phyloP scores from a whole-genome alignment of 2,113 vertebrate species.

The Sphyrna mokarran region DNA sequence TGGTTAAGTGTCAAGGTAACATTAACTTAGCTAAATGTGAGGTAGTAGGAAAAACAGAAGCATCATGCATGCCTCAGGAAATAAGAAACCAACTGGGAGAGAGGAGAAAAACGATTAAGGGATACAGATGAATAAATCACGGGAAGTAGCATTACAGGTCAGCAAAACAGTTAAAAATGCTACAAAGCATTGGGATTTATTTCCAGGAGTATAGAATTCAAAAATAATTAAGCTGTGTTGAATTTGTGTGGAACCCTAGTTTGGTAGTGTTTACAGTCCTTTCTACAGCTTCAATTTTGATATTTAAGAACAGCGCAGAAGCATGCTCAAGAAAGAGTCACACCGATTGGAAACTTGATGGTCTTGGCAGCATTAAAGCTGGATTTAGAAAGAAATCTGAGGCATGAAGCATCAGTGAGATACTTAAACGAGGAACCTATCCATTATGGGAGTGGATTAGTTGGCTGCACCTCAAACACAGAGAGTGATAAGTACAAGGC shows the following conservation, averaged over 20 bases:
- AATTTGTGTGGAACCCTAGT: background rate
- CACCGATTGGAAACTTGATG: background rate
- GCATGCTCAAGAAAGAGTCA: background rate
- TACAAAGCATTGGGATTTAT: background rate
- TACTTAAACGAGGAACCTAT: background rate
- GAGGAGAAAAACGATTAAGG: background rate
- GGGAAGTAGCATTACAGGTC: background rate
- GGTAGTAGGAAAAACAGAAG: background rate
- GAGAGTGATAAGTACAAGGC: background rate
- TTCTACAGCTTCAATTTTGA: background rate
- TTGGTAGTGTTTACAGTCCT: background rate
- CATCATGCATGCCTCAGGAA: background rate
- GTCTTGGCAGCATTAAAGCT: no score
- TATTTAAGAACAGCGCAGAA: background rate
- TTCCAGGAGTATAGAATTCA: background rate
- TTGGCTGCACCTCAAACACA: background rate
- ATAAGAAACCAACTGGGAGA: background rate
- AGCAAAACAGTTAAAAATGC: background rate
- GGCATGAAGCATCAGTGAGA: background rate
- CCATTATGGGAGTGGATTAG: background rate
- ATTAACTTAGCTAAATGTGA: background rate
- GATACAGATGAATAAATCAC: background rate
- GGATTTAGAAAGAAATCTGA: background rate
- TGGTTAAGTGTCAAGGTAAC: background rate
- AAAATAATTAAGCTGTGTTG: background rate